Evolutionary conservation across 1,140 invertebrate species (phyloP), one percentile per base, ranked within the genome.

Genomic region (Zaprionus ornatus): DNA sequence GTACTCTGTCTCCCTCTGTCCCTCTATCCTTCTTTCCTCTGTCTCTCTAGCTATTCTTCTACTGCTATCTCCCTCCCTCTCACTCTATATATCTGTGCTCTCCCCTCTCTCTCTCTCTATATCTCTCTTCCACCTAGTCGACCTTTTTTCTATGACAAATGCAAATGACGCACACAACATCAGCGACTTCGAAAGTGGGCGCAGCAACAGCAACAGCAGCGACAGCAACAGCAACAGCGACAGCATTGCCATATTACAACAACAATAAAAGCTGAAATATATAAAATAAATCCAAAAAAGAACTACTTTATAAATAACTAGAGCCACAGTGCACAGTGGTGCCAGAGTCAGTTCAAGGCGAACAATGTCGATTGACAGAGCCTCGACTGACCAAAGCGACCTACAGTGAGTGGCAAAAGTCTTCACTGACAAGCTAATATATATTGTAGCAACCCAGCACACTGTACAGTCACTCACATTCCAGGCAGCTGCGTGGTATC

Each of bases 71-170:
- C n/a, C 23, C 25, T 9, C 12, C 5, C 32, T 6, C 37, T 32
- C 25, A 4, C 29, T 32, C 0, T n/a, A 3, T 7, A 15, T 3
- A 9, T n/a, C 12, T 5, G n/a, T 29, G 0, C 29, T 29, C 7
- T 60, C 29, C 10, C 12, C 17, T 40, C 37, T 12, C n/a, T 32
- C 19, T 9, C 12, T 3, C 25, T 15, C 29, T 10, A 0, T 27
- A 7, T 6, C 21, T 5, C 29, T 10, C 10, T 1, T 6, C n/a
- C 37, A 10, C n/a, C 6, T 29, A 23, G 21, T 15, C 82, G 63
- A 85, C 71, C 82, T 79, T 81, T 85, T 85, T 63, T 57, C 50
- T 68, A 76, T 69, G 82, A 86, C 83, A 86, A 86, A 86, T 86
- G 83, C 80, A 86, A 86, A 86, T 86, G 84, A 83, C 84, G 77